Percentiles rank a stretch among this genome's conserved stretches.
phyloP scores from a whole-genome alignment of 2,797 vertebrate genomes.

The Phoxinus dragarum region DNA sequence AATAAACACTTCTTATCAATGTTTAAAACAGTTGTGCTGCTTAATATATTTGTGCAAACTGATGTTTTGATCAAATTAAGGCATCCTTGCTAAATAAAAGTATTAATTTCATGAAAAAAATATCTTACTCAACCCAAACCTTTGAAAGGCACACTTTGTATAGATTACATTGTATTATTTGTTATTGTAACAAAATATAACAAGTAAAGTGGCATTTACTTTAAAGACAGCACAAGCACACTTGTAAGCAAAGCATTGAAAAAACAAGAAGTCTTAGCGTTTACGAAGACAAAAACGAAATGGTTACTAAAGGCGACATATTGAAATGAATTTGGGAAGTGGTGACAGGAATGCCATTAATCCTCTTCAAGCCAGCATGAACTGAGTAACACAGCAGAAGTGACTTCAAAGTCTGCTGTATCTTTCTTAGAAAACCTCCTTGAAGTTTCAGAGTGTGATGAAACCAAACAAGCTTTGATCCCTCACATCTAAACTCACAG shows the following conservation, averaged over 20 bases:
- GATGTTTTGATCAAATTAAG: neutral
- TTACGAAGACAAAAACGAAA: neutral
- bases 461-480: constrained; percentile 25
- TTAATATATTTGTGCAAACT: neutral
- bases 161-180: neutral
- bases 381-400: neutral
- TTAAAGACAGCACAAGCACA: neutral
- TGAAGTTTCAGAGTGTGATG: constrained; percentile 6
- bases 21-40: neutral
- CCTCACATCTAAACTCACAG: neutral
- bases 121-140: neutral
- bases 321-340: constrained; percentile 2
- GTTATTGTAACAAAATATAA: neutral
- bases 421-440: constrained; percentile 4
- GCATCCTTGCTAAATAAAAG: neutral
- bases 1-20: neutral
- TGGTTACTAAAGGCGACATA: neutral
- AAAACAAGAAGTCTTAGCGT: neutral
- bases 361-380: neutral
- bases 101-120: neutral
- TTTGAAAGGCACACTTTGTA: neutral
- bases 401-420: constrained; percentile 18
- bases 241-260: neutral
- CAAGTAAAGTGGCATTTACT: neutral
- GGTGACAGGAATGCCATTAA: constrained; percentile 10